These are phyloP conservation scores for Merops nubicus DNA, from an alignment of 2,113 vertebrate species.

Conservation along the genomic window DNA sequence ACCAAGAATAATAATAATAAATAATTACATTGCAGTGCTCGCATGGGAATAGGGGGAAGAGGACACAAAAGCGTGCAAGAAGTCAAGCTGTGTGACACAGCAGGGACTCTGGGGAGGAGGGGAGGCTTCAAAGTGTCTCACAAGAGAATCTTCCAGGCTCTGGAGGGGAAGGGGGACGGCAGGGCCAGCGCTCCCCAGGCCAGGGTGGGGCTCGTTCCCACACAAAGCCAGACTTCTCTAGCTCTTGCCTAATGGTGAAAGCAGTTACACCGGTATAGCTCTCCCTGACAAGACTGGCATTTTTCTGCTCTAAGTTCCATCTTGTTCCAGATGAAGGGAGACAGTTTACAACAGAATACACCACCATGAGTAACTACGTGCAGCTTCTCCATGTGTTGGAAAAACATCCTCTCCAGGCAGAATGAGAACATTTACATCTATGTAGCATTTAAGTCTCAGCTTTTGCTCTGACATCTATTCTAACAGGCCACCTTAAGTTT, in stretches of 20 bases:
- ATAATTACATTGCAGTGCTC: not conserved
- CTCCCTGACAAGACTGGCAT: not conserved
- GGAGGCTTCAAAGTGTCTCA: accelerated
- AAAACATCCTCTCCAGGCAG: not conserved
- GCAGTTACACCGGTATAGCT: conserved; percentile 15
- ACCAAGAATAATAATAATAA: not conserved
- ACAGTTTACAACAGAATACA: not conserved
- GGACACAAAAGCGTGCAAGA: not conserved
- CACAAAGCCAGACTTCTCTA: not conserved
- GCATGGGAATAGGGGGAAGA: not conserved
- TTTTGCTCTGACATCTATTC: not conserved
- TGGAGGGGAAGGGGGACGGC: not conserved
- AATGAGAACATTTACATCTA: not conserved
- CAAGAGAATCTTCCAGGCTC: not conserved
- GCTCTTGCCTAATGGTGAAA: not conserved
- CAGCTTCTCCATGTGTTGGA: too few species aligned
- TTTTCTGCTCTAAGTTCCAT: not conserved
- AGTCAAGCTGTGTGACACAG: not conserved
- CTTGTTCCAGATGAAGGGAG: not conserved
- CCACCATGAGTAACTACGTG: not conserved
- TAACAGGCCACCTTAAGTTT: not conserved
- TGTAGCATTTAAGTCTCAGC: not conserved
- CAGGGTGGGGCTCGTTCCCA: not conserved
- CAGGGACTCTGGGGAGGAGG: accelerated
- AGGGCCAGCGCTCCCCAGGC: not conserved